phyloP scores from a whole-genome alignment of 2,797 vertebrate species.

The Sebastes vulpes region DNA sequence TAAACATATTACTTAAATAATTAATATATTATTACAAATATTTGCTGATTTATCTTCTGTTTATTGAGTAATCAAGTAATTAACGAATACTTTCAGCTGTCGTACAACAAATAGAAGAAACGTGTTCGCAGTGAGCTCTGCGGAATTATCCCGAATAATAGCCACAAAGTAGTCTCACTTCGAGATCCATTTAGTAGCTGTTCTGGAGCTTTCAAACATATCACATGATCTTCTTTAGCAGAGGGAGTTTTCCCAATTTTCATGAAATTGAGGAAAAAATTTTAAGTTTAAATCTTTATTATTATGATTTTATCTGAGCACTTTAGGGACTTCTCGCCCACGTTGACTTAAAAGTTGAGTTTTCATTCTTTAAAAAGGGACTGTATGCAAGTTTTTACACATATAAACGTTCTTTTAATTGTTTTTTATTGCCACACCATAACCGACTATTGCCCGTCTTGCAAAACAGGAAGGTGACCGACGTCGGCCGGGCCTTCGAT shows the following conservation, averaged over 20 bases:
- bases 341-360: neutral
- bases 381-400: no score
- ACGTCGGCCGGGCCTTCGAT: no score
- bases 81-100: neutral
- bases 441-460: no score
- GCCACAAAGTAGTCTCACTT: neutral
- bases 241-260: no score
- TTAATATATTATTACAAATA: neutral
- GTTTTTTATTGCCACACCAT: no score
- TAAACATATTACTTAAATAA: neutral
- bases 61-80: neutral
- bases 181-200: neutral
- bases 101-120: neutral
- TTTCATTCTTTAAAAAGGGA: neutral
- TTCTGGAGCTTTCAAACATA: neutral
- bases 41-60: neutral
- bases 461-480: no score
- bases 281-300: neutral
- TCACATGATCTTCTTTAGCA: no score
- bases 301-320: no score
- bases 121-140: neutral
- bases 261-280: neutral
- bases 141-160: neutral
- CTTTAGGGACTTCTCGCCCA: neutral
- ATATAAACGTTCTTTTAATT: no score